Evolutionary conservation across 1,140 invertebrate species (phyloP), one percentile per base, ranked within the genome.

Genomic region (Bombus impatiens): DNA sequence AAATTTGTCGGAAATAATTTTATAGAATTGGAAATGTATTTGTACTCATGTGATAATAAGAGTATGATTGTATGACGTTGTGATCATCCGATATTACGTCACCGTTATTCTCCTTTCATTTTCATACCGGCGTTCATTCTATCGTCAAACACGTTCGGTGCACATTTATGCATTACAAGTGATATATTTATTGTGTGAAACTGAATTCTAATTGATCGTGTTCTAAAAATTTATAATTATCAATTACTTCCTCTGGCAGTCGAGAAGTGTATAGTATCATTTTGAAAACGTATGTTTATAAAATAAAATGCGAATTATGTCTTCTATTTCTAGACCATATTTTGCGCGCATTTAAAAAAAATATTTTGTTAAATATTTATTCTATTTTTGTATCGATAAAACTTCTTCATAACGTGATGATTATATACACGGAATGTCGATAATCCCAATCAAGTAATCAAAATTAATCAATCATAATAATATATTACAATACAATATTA

Each of bases 1-100:
- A 75, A 75, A 57, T 40, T 65, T 47, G 42, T 75, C 25, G 22
- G 1, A 8, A 10, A 77, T 12, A 59, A 57, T 40, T 42, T 28
- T 62, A 18, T 67, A 67, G 15, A 67, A 32, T 76, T 80, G 71
- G 40, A 57, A 77, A 13, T 35, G 4, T 74, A 40, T 72, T 67
- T 62, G 32, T 72, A 72, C 44, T 72, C 78, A 78, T 53, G 74
- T 70, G 78, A 70, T 79, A 88, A 67, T 42, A 65, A 71, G 37
- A 67, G 72, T 40, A 77, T 53, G 18, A 53, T 22, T 53, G 18
- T 53, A 53, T 91, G 85, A 87, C 86, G 83, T 57, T 68, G 25
- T 59, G 92, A 93, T 93, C 92, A 92, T 89, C 91, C 92, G 92
- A 93, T 92, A 86, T 93, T 93, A 91, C 92, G 91, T 93, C 92